Percentiles rank a stretch among this genome's conserved stretches.
phyloP scores from a whole-genome alignment of 2,113 vertebrate species.

The Stercorarius parasiticus region DNA sequence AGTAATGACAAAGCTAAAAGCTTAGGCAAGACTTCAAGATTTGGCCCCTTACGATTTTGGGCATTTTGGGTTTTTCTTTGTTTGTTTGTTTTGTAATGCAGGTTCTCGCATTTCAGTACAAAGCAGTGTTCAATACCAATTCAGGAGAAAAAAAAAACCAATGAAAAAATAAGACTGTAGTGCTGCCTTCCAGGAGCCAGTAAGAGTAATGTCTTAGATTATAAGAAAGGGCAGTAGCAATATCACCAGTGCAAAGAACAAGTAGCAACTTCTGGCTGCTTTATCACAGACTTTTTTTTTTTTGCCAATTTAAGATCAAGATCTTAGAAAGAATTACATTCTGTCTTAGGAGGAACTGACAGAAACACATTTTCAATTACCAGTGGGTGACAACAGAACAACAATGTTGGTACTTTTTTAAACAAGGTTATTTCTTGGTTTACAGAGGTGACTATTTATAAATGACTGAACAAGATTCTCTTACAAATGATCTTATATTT shows the following conservation, averaged over 20 bases:
- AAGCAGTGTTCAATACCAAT: conserved; percentile 31
- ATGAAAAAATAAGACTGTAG: conserved; percentile 14
- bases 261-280: conserved; percentile 70
- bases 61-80: background rate
- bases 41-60: background rate
- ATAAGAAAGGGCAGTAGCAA: conserved; percentile 75
- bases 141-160: conserved; percentile 19
- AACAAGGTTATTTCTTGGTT: conserved; percentile 78
- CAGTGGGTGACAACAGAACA: conserved; percentile 71
- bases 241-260: conserved; percentile 70
- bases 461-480: conserved; percentile 64
- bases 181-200: conserved; percentile 58
- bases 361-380: conserved; percentile 83
- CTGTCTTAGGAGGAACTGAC: conserved; percentile 71
- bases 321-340: conserved; percentile 78
- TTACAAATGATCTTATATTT: conserved; percentile 65
- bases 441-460: conserved; percentile 74
- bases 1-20: background rate
- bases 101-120: conserved; percentile 5
- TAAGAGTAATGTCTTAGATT: conserved; percentile 78
- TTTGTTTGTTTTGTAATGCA: background rate
- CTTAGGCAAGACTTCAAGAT: background rate
- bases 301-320: conserved; percentile 75
- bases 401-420: conserved; percentile 66
- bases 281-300: conserved; percentile 62